Base-by-base conservation (phyloP, 2,888 invertebrate genomes). In the Cheilosia vernalis region DNA sequence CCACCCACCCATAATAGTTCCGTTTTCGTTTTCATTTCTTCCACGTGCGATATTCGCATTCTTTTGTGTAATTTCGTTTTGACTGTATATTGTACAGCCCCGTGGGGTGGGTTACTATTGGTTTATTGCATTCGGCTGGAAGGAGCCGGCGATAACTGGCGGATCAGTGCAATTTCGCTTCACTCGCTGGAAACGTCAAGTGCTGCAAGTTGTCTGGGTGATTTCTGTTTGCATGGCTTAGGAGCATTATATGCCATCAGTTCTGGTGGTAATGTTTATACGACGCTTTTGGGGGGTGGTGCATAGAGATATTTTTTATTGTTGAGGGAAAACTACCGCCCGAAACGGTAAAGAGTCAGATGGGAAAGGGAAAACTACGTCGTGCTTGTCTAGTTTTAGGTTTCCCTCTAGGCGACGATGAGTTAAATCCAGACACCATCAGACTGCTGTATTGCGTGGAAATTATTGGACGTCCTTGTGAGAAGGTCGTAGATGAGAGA, bases 11-110 rank as follows among this genome's bases (percentile, higher is more conserved):
- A 30, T 56, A 81, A 81, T 81, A 85, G 85, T 85, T 85, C 81
- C 85, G 85, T 81, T 81, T 85, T 85, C 85, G 85, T 80, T 85
- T 85, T 85, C 85, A 85, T 72, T 85, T 77, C 81, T 81, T 85
- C 81, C 76, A 84, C 74, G 74, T 74, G 84, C 44, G 74, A 69
- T 51, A 24, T 51, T 74, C 70, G 63, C 27, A 55, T 51, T 53
- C 72, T 61, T 80, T 64, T 58, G 63, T 58, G 17, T 58, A 17
- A 10, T 13, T 58, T 33, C 13, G 33, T 15, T 15, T 27, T 27
- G 27, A 6, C 27, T 27, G 27, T 27, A 27, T 6, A 27, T 27
- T 27, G 1, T 30, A n/a, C 33, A 17, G 5, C 10, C 6, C 13
- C 15, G 17, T 3, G 51, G 40, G 7, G n/a, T n/a, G 42, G 27